Base-by-base conservation (phyloP, 2,113 vertebrate species). In the Ondatra zibethicus region DNA sequence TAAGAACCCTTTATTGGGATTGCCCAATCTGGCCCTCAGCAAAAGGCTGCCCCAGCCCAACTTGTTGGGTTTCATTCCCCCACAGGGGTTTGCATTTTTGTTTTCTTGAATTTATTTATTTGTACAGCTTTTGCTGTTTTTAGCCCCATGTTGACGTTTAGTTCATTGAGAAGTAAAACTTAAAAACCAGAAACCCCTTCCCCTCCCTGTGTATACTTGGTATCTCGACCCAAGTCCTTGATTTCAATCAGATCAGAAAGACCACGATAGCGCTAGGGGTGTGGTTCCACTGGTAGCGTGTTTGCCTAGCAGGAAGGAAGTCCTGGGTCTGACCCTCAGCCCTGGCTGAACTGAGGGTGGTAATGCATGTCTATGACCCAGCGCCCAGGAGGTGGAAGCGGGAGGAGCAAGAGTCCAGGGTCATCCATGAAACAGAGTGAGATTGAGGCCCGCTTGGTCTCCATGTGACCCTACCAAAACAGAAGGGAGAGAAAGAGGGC, bases 41-140 rank as follows among this genome's bases (percentile, higher is more conserved):
- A 45, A 33, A 31, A 88, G 42, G 27, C 39, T 45, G 27, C 10
- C 11, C 92, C 21, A 75, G 31, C 2, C 45, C 52, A 52, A 77
- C 39, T n/a, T 6, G 6, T 31, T 92, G 39, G 3, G 14, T 31
- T 93, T 88, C 50, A 63, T 58, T 68, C 85, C 77, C 39, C 84
- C 63, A 13, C 45, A 25, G 31, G 84, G 36, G 12, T 80, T 23
- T 78, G 13, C 33, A 21, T 70, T 96, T 91, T 10, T 88, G 65
- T 7, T 82, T 61, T 61, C 2, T 39, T 82, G 36, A 61, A 27
- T 82, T 39, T 58, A 31, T 50, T 77, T 58, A 8, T 76, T 23
- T 12, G 50, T 82, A 36, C n/a, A 95, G 47, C 5, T 96, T 91
- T 89, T 89, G 76, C 29, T 89, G 61, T 58, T 82, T 96, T 91